phyloP scores from a whole-genome alignment of 2,888 invertebrate genomes.

The Hymenopus coronatus region DNA sequence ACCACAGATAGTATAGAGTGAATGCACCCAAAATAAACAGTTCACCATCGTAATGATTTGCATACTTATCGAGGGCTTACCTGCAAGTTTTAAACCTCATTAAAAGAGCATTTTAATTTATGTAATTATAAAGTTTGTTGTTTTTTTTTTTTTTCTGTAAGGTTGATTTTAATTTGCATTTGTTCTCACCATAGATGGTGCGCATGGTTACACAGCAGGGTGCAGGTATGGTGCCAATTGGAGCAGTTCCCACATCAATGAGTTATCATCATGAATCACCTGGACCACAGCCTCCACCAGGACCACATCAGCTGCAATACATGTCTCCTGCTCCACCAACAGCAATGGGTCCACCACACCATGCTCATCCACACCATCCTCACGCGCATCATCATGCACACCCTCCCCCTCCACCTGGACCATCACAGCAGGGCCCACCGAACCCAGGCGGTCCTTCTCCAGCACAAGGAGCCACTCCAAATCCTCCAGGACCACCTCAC shows the following conservation, averaged over 20 bases:
- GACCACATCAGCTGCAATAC: conserved; percentile 32
- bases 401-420: conserved; percentile 25
- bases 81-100: too few species aligned
- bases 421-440: conserved; percentile 49
- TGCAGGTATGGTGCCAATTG: conserved; percentile 40
- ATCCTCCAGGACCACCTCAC: conserved; percentile 24
- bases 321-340: conserved; percentile 47
- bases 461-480: conserved; percentile 17
- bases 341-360: conserved; percentile 50
- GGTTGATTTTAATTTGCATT: background rate
- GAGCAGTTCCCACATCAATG: conserved; percentile 37
- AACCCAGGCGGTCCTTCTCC: conserved; percentile 48
- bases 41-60: too few species aligned
- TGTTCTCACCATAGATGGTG: conserved; percentile 51
- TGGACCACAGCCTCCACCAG: conserved; percentile 52
- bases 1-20: too few species aligned
- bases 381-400: conserved; percentile 34
- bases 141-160: background rate
- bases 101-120: background rate
- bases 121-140: background rate
- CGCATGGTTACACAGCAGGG: conserved; percentile 53
- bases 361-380: conserved; percentile 31
- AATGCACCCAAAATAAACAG: too few species aligned
- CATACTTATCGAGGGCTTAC: too few species aligned
- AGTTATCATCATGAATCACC: conserved; percentile 59